These are phyloP conservation scores for Callocephalon fimbriatum DNA, from an alignment of 2,113 vertebrate species.

Conservation along the genomic window DNA sequence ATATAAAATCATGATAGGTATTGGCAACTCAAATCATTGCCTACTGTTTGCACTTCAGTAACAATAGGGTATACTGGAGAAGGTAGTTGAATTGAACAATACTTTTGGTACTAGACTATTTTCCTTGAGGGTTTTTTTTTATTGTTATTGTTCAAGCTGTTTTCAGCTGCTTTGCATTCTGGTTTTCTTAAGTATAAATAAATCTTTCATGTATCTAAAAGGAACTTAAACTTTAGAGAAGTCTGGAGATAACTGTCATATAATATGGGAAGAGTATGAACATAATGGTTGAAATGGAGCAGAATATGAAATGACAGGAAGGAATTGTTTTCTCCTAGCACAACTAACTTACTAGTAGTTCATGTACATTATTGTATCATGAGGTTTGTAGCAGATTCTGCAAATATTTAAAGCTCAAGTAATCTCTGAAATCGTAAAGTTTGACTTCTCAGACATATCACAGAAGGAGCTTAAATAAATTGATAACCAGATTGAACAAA, in stretches of 20 bases:
- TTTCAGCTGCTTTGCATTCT: background rate
- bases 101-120: background rate
- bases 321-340: background rate
- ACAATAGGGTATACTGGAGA: background rate
- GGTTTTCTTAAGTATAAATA: background rate
- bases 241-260: background rate
- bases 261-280: background rate
- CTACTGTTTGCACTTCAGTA: background rate
- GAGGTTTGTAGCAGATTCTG: background rate
- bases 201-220: background rate
- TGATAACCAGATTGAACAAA: background rate
- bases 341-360: background rate
- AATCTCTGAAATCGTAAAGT: background rate
- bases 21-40: background rate
- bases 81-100: background rate
- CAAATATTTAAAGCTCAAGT: background rate
- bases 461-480: background rate
- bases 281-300: background rate
- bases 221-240: background rate
- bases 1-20: background rate
- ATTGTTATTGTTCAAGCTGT: background rate
- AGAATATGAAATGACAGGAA: background rate
- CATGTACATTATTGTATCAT: background rate
- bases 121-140: background rate
- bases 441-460: background rate